These are phyloP conservation scores for Babyrousa celebensis DNA, from an alignment of 2,797 vertebrate genomes.

Conservation along the genomic window DNA sequence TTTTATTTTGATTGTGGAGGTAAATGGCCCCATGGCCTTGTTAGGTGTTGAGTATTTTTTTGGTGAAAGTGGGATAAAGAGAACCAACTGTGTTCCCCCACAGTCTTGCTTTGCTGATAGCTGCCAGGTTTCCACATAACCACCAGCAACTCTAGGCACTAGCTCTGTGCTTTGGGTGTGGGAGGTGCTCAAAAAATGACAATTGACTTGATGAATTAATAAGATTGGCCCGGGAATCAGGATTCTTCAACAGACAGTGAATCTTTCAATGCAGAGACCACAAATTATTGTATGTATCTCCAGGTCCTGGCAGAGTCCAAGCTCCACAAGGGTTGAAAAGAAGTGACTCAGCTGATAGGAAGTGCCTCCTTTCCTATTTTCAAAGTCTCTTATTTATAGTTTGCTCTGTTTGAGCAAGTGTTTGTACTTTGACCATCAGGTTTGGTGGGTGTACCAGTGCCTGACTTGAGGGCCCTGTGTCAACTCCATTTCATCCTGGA, in stretches of 20 bases:
- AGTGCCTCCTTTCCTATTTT: not conserved
- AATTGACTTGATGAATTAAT: not conserved
- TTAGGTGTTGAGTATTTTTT: not conserved
- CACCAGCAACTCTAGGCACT: not conserved
- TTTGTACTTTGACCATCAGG: not conserved
- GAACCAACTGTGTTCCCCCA: not conserved
- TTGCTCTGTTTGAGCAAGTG: not conserved
- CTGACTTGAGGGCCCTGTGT: rapidly evolving
- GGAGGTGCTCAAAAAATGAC: not conserved
- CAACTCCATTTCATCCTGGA: not conserved
- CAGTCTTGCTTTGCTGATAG: not conserved
- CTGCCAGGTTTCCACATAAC: not conserved
- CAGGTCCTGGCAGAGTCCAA: not conserved
- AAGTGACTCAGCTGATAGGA: not conserved
- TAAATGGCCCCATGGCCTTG: not conserved
- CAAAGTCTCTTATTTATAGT: not conserved
- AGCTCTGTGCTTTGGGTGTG: not conserved
- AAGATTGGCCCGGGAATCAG: not conserved
- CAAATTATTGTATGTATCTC: not conserved
- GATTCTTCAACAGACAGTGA: not conserved
- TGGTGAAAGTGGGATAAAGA: not conserved
- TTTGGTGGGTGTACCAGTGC: not conserved
- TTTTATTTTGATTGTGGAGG: not conserved
- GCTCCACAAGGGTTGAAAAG: not conserved
- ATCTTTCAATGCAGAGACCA: not conserved